phyloP scores from a whole-genome alignment of 2,113 vertebrate species.

The Fulica atra region DNA sequence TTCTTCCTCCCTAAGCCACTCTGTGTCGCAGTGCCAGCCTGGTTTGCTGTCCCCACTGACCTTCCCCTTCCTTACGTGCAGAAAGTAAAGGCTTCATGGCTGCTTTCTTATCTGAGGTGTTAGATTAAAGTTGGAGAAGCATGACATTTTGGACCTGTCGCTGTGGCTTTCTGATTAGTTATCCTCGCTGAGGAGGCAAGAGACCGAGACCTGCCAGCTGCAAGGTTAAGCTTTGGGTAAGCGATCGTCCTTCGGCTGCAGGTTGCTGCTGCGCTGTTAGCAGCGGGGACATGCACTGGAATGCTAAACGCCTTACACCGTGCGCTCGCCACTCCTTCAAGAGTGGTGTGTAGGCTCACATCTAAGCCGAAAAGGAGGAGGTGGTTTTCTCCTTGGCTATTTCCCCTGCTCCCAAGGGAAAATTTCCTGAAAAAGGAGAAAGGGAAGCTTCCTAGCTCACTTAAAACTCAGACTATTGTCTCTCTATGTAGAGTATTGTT shows the following conservation, averaged over 20 bases:
- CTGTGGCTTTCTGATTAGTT: conserved; percentile 31
- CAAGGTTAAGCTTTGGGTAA: conserved; percentile 49
- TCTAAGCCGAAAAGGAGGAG: neutral
- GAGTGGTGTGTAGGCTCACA: neutral
- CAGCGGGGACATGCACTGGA: neutral
- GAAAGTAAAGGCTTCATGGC: neutral
- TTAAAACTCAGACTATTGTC: neutral
- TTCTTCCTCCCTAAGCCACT: neutral
- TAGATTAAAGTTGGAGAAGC: conserved; percentile 29
- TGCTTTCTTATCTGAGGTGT: neutral
- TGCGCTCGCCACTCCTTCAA: neutral
- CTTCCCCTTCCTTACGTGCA: neutral
- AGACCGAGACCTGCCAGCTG: neutral
- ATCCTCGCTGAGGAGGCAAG: neutral
- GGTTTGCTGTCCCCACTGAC: neutral
- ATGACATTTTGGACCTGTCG: neutral
- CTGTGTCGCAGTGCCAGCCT: neutral
- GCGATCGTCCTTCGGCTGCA: neutral
- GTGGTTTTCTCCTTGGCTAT: neutral
- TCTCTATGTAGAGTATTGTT: neutral
- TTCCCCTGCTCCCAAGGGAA: neutral
- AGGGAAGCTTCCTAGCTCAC: neutral
- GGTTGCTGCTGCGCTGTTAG: neutral
- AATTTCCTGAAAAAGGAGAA: neutral
- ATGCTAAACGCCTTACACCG: conserved; percentile 11